Percentiles rank a stretch among this genome's conserved stretches.
phyloP scores from a whole-genome alignment of 2,797 vertebrate species.

The Falco peregrinus region DNA sequence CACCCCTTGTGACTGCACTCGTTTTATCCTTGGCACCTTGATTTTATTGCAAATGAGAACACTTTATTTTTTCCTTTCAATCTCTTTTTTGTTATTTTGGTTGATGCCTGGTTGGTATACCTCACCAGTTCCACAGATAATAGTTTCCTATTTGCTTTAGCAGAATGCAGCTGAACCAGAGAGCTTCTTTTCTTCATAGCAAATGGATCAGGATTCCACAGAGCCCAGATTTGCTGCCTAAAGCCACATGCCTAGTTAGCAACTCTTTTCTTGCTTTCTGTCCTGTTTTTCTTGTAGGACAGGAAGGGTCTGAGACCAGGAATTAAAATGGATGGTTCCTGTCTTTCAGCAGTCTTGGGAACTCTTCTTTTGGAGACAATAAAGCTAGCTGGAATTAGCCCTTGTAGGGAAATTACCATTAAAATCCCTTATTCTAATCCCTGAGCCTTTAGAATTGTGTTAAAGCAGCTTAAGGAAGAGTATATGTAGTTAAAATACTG shows the following conservation, averaged over 20 bases:
- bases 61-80: neutral
- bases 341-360: neutral
- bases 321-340: neutral
- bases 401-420: neutral
- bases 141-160: neutral
- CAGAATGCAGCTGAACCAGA: neutral
- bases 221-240: neutral
- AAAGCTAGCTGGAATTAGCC: neutral
- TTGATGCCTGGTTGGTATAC: neutral
- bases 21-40: neutral
- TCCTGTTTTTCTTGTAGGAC: neutral
- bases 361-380: neutral
- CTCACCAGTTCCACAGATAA: rapidly evolving
- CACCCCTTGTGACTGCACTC: neutral
- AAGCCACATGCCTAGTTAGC: neutral
- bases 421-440: neutral
- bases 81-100: neutral
- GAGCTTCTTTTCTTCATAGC: neutral
- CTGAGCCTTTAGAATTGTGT: neutral
- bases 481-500: neutral
- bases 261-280: neutral
- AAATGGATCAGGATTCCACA: neutral
- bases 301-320: neutral
- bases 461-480: neutral
- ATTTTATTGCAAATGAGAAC: neutral